A percentile compares a stretch with the other conserved stretches of the same genome.
These are phyloP conservation scores for Argyrosomus japonicus DNA, from an alignment of 2,113 vertebrate species.

Conservation along the genomic window DNA sequence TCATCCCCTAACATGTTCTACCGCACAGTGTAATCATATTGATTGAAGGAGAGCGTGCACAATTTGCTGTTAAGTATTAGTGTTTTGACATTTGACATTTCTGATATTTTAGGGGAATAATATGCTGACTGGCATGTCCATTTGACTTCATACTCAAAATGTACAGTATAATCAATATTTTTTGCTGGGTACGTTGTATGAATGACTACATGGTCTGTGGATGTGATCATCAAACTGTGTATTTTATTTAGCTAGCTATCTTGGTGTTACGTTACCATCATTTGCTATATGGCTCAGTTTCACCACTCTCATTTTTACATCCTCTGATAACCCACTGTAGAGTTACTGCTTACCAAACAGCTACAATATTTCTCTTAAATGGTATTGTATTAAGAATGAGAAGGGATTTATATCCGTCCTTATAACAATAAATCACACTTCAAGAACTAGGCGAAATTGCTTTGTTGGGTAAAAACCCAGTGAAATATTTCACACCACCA, in stretches of 20 bases:
- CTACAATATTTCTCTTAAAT: not conserved
- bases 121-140: not conserved
- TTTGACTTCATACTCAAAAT: not conserved
- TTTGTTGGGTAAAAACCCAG: not conserved
- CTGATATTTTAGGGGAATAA: not conserved
- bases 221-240: not conserved
- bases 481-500: not conserved
- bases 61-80: conserved; percentile 1
- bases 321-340: not conserved
- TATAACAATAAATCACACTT: not conserved
- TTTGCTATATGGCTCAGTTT: too few relatives aligned
- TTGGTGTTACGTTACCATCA: not conserved
- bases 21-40: conserved; percentile 27
- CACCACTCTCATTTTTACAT: too few relatives aligned
- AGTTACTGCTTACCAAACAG: not conserved
- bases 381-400: not conserved
- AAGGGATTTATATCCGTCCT: too few relatives aligned
- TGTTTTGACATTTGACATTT: conserved; percentile 32
- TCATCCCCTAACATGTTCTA: conserved; percentile 15
- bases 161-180: too few relatives aligned
- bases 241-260: not conserved
- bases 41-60: conserved; percentile 20
- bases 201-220: not conserved
- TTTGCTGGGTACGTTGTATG: not conserved
- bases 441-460: not conserved